Conservation (phyloP, 2,797 vertebrate genomes). For the Malacoraja senta region DNA sequence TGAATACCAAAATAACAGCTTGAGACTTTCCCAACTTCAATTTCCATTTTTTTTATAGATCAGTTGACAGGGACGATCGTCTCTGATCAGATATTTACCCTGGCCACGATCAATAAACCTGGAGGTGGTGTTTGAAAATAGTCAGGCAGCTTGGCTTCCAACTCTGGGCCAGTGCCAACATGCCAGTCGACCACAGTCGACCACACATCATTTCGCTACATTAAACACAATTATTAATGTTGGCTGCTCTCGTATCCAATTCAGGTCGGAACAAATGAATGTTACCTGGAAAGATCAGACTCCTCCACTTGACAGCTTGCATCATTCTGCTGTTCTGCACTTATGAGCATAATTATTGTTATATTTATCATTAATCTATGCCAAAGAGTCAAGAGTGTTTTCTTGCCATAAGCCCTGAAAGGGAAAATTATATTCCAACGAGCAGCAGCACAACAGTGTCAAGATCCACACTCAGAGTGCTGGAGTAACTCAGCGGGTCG, state of each 20-base stretch:
- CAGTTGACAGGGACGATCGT: background rate
- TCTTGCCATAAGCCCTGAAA: too few relatives aligned
- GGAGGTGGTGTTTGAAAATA: background rate
- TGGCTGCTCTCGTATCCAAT: background rate
- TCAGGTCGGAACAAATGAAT: background rate
- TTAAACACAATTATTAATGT: conserved; percentile 9
- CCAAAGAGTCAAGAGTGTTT: too few relatives aligned
- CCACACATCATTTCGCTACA: conserved; percentile 5
- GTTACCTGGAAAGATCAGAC: background rate
- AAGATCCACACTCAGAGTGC: too few relatives aligned
- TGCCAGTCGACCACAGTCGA: background rate
- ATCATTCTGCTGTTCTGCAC: background rate
- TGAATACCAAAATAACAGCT: background rate
- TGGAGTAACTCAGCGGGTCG: too few relatives aligned
- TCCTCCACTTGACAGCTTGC: background rate
- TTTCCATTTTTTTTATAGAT: background rate
- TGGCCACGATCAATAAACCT: too few relatives aligned
- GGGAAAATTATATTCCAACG: too few relatives aligned
- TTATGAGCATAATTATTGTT: too few relatives aligned
- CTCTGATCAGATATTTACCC: background rate
- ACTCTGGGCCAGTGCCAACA: background rate
- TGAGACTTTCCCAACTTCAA: background rate
- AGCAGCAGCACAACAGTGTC: too few relatives aligned
- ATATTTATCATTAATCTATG: too few relatives aligned
- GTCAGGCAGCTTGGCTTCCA: background rate